Conservation (phyloP, 2,113 vertebrate genomes). For the Galeopterus variegatus region DNA sequence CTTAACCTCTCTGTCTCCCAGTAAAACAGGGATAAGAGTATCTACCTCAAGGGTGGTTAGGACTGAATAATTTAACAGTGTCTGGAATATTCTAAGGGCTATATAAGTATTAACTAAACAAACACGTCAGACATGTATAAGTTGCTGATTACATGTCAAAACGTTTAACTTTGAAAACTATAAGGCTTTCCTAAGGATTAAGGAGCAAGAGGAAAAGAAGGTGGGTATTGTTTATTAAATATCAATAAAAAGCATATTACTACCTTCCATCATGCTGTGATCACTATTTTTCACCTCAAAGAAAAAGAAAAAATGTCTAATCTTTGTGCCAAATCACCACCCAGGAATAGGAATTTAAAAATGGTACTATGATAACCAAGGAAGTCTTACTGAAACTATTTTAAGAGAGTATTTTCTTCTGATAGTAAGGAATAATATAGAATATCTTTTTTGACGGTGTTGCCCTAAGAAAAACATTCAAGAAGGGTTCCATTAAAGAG, state of each 20-base stretch:
- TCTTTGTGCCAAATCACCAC: slow-evolving; percentile 43
- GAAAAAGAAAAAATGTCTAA: not conserved
- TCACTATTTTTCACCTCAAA: slow-evolving; percentile 10
- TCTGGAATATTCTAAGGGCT: not conserved
- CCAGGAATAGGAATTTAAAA: slow-evolving; percentile 57
- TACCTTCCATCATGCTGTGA: slow-evolving; percentile 6
- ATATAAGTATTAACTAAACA: not conserved
- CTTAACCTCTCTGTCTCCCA: not conserved
- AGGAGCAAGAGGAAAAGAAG: slow-evolving; percentile 43
- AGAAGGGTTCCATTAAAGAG: slow-evolving; percentile 46
- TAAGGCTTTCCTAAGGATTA: not conserved
- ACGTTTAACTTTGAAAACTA: slow-evolving; percentile 15
- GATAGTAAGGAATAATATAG: slow-evolving; percentile 7
- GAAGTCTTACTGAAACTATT: slow-evolving; percentile 55
- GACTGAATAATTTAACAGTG: slow-evolving; percentile 15
- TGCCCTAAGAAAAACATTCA: slow-evolving; percentile 24
- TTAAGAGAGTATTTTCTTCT: slow-evolving; percentile 46
- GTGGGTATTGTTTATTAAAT: not conserved
- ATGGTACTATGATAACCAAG: slow-evolving; percentile 41
- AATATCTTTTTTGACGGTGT: slow-evolving; percentile 45
- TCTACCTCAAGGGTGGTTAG: not conserved
- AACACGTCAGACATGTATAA: not conserved
- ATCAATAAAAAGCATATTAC: slow-evolving; percentile 34
- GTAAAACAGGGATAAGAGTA: not conserved
- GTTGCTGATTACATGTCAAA: not conserved